Evolutionary conservation across 2,888 invertebrate genomes (phyloP), one percentile per base, ranked within the genome.

Genomic region (Stenolophus ochropezus): DNA sequence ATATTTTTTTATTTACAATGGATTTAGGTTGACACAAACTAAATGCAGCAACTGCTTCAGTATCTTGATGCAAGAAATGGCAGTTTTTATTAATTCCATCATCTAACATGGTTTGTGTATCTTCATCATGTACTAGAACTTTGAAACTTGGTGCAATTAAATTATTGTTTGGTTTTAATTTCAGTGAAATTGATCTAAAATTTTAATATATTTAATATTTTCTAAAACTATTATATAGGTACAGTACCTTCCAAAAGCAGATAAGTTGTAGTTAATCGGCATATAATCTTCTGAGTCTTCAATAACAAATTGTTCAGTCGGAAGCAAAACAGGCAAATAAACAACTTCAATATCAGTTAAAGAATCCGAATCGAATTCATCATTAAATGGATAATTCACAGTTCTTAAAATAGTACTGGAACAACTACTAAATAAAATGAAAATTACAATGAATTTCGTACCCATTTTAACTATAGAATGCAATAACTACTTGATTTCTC

Each of bases 51-150:
- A 93, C 92, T 21, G 91, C 90, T 11, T 88, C 88, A 0, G 89
- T 89, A 83, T 93, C 92, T 2, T 90, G 86, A 87, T 94, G 94
- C 65, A 94, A 89, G 88, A 92, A 95, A 87, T 94, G 93, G 86
- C 94, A 94, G 47, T 91, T 90, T 14, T 90, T 84, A 1, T 88
- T 85, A 11, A 86, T 84, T 71, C 85, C 84, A n/a, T 88, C 8
- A 56, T 75, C 69, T 27, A 82, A 82, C 82, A 90, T 89, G 3
- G 88, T 87, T 1, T 86, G 85, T 61, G 89, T 86, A 3, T 89
- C 89, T 53, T 88, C 90, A 71, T 87, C 87, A 81, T 89, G 89
- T 23, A 92, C 89, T 90, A 92, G 93, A 51, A 93, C 91, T 86
- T 92, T 91, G 86, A 94, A 93, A 84, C 90, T 88, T 0, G 93